These are phyloP conservation scores for Lophius piscatorius DNA, from an alignment of 2,113 vertebrate genomes.

Conservation along the genomic window DNA sequence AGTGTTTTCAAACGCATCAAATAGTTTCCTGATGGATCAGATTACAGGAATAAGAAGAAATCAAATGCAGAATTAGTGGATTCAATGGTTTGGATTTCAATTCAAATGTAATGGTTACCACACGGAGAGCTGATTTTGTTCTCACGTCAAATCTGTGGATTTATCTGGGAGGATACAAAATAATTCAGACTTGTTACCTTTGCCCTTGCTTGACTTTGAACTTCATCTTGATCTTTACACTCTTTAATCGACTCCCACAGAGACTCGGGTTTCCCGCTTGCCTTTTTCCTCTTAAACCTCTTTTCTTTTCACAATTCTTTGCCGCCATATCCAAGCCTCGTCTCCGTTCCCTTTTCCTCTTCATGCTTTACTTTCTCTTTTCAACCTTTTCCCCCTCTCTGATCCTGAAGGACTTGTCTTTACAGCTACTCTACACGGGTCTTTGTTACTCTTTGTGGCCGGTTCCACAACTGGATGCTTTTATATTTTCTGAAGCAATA, in stretches of 20 bases:
- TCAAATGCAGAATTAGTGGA: constrained; percentile 48
- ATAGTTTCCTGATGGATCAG: constrained; percentile 37
- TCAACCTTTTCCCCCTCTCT: constrained; percentile 91
- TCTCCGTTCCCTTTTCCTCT: constrained; percentile 89
- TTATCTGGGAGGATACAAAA: constrained; percentile 95
- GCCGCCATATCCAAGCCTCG: constrained; percentile 93
- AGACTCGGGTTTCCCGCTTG: constrained; percentile 96
- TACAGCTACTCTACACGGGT: constrained; percentile 96
- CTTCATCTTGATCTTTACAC: constrained; percentile 99
- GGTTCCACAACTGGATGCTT: constrained; percentile 99
- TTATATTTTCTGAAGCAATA: constrained; percentile 99
- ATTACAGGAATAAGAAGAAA: constrained; percentile 42
- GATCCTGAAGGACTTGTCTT: constrained; percentile 93
- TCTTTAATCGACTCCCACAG: constrained; percentile 98
- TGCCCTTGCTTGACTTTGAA: constrained; percentile 99
- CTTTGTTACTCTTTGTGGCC: constrained; percentile 94
- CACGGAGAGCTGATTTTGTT: constrained; percentile 63
- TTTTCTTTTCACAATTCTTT: constrained; percentile 96
- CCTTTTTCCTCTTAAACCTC: constrained; percentile 94
- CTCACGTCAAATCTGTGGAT: constrained; percentile 58
- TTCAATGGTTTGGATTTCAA: constrained; percentile 41
- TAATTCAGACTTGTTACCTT: constrained; percentile 92
- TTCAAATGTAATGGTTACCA: constrained; percentile 42
- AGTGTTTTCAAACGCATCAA: constrained; percentile 45
- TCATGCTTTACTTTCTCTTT: constrained; percentile 95